Base-by-base conservation (phyloP, 2,113 vertebrate genomes). In the Oryzias curvinotus region DNA sequence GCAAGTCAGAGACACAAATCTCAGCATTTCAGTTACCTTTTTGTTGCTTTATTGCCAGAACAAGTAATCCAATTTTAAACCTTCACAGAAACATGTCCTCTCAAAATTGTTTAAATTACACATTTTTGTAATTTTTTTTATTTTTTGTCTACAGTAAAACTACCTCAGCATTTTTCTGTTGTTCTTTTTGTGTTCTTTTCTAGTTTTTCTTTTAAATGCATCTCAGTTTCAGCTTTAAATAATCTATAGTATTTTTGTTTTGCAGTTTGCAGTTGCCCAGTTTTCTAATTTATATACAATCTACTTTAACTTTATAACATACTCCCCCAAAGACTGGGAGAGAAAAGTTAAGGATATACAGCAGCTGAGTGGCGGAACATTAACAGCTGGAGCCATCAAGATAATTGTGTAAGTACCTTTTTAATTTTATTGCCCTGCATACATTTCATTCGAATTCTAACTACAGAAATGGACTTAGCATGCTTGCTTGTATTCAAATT, bases 191-290 rank as follows among this genome's bases (percentile, higher is more conserved):
- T n/a, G n/a, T n/a, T n/a, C n/a, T n/a, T n/a, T n/a, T n/a, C n/a
- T 6, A 14, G 10, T 45, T 57, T 45, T 13, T 13, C 7, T 47
- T 12, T 30, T 7, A 45, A 52, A 46, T 1, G 21, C 2, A 7
- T 19, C 14, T 60, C 7, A 14, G 12, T 17, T 18, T 19, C 17
- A 18, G 7, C 30, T 43, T 25, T 14, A 4, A 10, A 26, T 28
- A 13, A 45, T 7, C 23, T 10, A 2, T 54, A 2, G 30, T 36
- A 36, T 12, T 62, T 52, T 19, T 3, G 57, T 56, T 17, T 73
- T 83, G 81, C 85, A 92, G 91, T 92, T 92, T 83, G 72, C 89
- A 10, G 46, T 92, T 14, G 54, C 63, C 49, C 85, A 91, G 57
- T 92, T 83, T 56, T 85, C 89, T 4, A 0, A 0, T 0, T 0